Conservation (phyloP, 2,113 vertebrate species). For the Gavialis gangeticus region DNA sequence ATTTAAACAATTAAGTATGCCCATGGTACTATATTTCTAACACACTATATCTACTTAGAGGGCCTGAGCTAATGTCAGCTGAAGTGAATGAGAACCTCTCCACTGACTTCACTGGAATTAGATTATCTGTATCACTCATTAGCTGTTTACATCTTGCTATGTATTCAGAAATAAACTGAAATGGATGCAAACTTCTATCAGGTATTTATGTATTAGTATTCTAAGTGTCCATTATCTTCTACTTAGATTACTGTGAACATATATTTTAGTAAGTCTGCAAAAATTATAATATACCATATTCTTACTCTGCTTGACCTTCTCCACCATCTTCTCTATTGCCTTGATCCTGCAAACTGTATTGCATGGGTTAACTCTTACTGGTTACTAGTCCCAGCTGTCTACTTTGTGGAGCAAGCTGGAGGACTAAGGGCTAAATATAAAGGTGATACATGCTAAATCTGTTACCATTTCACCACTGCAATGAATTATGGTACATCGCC, state of each 20-base stretch:
- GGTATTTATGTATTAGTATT: background rate
- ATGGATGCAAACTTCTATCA: background rate
- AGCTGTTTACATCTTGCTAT: background rate
- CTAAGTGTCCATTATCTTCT: background rate
- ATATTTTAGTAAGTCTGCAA: background rate
- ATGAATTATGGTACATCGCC: background rate
- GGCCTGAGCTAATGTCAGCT: background rate
- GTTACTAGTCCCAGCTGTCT: background rate
- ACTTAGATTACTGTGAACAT: background rate
- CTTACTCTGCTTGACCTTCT: background rate
- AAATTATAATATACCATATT: background rate
- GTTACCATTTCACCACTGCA: background rate
- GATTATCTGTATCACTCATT: background rate
- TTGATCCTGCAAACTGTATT: background rate
- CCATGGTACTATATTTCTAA: background rate
- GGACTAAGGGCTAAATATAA: background rate
- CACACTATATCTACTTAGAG: background rate
- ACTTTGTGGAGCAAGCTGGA: background rate
- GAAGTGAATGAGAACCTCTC: background rate
- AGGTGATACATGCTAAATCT: background rate
- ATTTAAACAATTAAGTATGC: background rate
- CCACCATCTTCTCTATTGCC: background rate
- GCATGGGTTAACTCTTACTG: background rate
- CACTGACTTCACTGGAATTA: background rate
- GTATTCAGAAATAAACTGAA: background rate